These are phyloP conservation scores for Clusia tigrina DNA, from an alignment of 2,888 invertebrate genomes.

Conservation along the genomic window DNA sequence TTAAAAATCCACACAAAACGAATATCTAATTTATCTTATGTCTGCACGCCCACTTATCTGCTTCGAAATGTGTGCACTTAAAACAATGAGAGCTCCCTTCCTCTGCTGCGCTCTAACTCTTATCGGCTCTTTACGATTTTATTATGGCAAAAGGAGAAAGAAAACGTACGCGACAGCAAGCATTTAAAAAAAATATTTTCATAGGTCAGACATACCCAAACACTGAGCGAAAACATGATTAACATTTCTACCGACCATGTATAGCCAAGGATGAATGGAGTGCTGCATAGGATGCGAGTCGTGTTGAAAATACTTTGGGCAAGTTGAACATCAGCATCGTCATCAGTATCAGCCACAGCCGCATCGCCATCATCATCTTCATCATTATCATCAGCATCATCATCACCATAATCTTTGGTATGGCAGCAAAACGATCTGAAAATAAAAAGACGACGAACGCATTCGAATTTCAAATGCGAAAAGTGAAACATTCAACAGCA, in stretches of 20 bases:
- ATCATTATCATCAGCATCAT: too few relatives aligned
- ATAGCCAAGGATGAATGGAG: background rate
- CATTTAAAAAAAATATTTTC: conserved; percentile 19
- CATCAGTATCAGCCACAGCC: too few relatives aligned
- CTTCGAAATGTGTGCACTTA: too few relatives aligned
- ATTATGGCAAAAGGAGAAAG: background rate
- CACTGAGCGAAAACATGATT: conserved; percentile 32
- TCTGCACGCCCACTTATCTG: background rate
- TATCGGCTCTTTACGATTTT: background rate
- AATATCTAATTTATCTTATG: too few relatives aligned
- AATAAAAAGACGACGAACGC: conserved; percentile 19
- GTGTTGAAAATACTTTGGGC: background rate
- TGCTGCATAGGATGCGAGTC: background rate
- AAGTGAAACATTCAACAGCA: background rate
- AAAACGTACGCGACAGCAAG: background rate
- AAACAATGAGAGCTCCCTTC: too few relatives aligned
- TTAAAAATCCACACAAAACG: too few relatives aligned
- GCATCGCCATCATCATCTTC: too few relatives aligned
- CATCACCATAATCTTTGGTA: too few relatives aligned
- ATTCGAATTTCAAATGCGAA: conserved; percentile 52
- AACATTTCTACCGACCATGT: conserved; percentile 25
- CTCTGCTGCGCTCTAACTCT: too few relatives aligned
- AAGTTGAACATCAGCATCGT: too few relatives aligned
- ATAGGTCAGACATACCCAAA: conserved; percentile 35
- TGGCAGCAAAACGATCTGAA: background rate